Conservation (phyloP, 2,797 vertebrate species). For the Gymnothorax javanicus region DNA sequence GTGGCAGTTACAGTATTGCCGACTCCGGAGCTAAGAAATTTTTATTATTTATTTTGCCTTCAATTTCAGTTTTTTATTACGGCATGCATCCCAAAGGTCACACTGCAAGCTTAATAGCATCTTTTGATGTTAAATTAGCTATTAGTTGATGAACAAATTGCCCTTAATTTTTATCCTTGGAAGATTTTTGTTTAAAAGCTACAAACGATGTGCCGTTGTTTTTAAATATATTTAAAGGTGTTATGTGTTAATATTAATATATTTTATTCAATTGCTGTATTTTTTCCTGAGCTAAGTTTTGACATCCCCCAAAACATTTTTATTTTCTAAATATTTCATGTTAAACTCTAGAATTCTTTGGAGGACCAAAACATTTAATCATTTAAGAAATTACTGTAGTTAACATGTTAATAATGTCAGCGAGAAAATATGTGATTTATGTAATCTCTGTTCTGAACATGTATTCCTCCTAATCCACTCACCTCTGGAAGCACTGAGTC, state of each 20-base stretch:
- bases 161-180: background rate
- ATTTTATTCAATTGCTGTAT: no score
- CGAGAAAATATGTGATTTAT: background rate
- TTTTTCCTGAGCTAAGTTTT: background rate
- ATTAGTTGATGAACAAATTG: background rate
- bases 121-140: background rate
- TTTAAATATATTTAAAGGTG: background rate
- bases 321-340: background rate
- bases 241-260: background rate
- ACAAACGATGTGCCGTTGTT: background rate
- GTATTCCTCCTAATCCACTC: background rate
- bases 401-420: background rate
- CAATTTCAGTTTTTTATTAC: background rate
- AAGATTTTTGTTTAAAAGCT: background rate
- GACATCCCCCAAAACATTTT: background rate
- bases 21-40: background rate
- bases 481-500: background rate
- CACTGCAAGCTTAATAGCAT: background rate
- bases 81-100: background rate
- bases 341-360: background rate
- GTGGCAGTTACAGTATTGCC: background rate
- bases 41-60: background rate
- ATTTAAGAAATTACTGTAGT: background rate
- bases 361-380: background rate
- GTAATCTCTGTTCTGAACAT: background rate